A percentile compares a stretch with the other conserved stretches of the same genome.
phyloP scores from a whole-genome alignment of 2,797 vertebrate genomes.

The Petrocephalus schoutedeni region DNA sequence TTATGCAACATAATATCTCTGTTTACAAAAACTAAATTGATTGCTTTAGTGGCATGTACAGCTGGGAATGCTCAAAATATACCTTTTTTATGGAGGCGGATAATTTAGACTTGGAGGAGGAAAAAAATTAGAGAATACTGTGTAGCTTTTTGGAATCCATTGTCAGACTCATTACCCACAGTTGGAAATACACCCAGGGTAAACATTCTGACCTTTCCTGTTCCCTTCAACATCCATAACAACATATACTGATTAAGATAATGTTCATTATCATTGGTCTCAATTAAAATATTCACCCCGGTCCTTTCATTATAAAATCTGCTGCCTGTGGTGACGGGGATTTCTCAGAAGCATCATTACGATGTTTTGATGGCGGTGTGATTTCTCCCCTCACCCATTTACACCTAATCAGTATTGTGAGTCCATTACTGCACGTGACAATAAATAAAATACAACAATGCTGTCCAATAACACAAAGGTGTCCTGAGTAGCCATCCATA shows the following conservation, averaged over 20 bases:
- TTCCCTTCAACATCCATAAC: constrained; percentile 51
- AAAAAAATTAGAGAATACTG: neutral
- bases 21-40: neutral
- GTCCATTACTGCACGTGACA: constrained; percentile 41
- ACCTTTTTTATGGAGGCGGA: neutral
- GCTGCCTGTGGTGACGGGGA: constrained; percentile 58
- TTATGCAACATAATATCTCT: neutral
- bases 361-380: constrained; percentile 43
- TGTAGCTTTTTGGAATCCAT: neutral
- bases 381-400: constrained; percentile 37
- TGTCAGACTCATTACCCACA: neutral
- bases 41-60: neutral
- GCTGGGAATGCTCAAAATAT: neutral
- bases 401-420: constrained; percentile 39
- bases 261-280: constrained; percentile 73
- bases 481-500: neutral
- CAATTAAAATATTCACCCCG: constrained; percentile 61
- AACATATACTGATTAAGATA: constrained; percentile 61
- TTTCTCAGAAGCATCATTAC: constrained; percentile 60
- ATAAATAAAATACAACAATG: constrained; percentile 20
- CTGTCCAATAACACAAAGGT: neutral
- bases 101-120: neutral
- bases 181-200: neutral
- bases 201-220: neutral
- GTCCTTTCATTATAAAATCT: constrained; percentile 57